Base-by-base conservation (phyloP, 2,797 vertebrate species). In the Pogonophryne albipinna region DNA sequence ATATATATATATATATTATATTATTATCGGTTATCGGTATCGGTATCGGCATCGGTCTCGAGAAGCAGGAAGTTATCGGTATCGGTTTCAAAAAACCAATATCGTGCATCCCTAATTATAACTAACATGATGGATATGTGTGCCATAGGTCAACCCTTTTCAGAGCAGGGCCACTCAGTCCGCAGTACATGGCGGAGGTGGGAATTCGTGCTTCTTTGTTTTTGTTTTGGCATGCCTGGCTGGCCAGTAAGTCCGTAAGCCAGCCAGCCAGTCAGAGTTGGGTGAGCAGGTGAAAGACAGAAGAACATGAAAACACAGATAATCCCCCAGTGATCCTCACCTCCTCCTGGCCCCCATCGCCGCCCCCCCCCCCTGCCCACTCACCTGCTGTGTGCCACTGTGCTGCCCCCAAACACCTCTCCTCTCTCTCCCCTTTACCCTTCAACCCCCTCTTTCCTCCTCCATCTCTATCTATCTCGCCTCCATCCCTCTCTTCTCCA, bases 251-350 rank as follows among this genome's bases (percentile, higher is more conserved):
- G 76, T 82, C 83, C 9, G 42, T 74, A 76, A 83, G 76, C 85
- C 71, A 68, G 85, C 71, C 78, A 65, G 85, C 76, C 70, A 78
- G 92, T 91, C 89, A 92, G 88, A 90, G 91, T 66, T 81, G 87
- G 88, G 88, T 89, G 89, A 93, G 92, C 92, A 94, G 92, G 91
- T 93, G 92, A 94, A 89, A 83, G 90, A 92, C 91, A 85, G 87
- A 74, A 76, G 87, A 92, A 93, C 92, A 93, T 76, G 91, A 92
- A 93, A 93, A 93, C 90, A 93, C 87, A 85, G 85, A 91, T 92
- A 90, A 92, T 93, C 90, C 92, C 90, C 66, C 2, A 69, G 63
- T 66, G 85, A 82, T 63, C 80, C 82, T 91, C 90, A 87, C 87
- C 85, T 86, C 86, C 1, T 44, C 72, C 87, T 67, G 87, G 78